Evolutionary conservation across 2,888 invertebrate species (phyloP).

Genomic region (Leucophenga montana): DNA sequence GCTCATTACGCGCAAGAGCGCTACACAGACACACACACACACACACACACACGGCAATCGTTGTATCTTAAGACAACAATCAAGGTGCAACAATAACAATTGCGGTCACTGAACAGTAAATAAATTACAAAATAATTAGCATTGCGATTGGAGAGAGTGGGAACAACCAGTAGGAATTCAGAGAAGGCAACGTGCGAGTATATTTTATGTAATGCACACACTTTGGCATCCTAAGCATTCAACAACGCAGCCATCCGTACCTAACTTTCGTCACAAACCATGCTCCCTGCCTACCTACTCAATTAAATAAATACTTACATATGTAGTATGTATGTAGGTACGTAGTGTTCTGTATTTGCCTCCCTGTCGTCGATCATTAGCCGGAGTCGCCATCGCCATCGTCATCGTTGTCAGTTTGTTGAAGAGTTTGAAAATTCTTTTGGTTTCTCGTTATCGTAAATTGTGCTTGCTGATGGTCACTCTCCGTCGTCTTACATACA

Average conservation of each 20-base stretch:
- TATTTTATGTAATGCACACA: too few relatives aligned
- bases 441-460: too few relatives aligned
- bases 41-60: too few relatives aligned
- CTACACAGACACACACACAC: too few relatives aligned
- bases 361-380: not conserved
- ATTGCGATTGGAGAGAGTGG: not conserved
- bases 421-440: constrained; percentile 38
- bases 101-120: constrained; percentile 13
- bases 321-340: too few relatives aligned
- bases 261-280: not conserved
- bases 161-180: too few relatives aligned
- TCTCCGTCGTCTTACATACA: constrained; percentile 21
- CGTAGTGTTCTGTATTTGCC: not conserved
- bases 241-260: not conserved
- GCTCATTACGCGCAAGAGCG: too few relatives aligned
- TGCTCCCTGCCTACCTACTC: not conserved
- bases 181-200: too few relatives aligned
- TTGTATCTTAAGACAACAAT: too few relatives aligned
- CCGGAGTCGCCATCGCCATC: not conserved
- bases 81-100: not conserved
- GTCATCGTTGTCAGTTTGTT: not conserved
- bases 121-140: constrained; percentile 18
- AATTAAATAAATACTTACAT: too few relatives aligned
- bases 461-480: not conserved
- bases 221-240: too few relatives aligned